phyloP scores from a whole-genome alignment of 2,888 invertebrate genomes.

The Anticlea derivata region DNA sequence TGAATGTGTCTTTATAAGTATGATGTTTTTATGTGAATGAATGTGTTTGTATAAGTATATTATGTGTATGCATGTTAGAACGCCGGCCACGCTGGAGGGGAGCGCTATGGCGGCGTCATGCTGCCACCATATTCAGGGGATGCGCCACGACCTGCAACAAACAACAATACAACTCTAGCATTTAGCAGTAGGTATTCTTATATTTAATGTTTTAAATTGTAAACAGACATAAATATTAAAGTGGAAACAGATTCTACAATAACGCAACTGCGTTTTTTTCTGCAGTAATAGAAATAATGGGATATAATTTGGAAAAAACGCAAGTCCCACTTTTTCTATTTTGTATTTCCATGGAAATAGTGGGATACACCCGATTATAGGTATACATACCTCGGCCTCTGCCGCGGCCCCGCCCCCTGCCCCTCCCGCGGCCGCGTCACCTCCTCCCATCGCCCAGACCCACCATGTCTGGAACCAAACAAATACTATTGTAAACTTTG shows the following conservation, averaged over 20 bases:
- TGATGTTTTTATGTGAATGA: conserved; percentile 6
- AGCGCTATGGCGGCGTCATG: conserved; percentile 79
- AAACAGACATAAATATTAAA: too few relatives aligned
- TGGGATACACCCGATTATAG: too few relatives aligned
- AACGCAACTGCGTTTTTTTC: too few relatives aligned
- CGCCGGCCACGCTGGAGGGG: conserved; percentile 61
- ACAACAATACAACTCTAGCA: not conserved
- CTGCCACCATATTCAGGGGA: conserved; percentile 83
- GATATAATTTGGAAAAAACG: too few relatives aligned
- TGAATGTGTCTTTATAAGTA: conserved; percentile 10
- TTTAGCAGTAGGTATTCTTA: too few relatives aligned
- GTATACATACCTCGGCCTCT: conserved; percentile 86
- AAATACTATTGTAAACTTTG: too few relatives aligned
- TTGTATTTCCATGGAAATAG: too few relatives aligned
- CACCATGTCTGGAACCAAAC: conserved; percentile 74
- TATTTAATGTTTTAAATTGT: too few relatives aligned
- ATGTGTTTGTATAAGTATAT: conserved; percentile 16
- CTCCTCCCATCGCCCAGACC: conserved; percentile 92
- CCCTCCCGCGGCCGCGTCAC: conserved; percentile 95
- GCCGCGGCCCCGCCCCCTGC: conserved; percentile 91
- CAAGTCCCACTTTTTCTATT: too few relatives aligned
- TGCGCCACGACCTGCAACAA: conserved; percentile 75
- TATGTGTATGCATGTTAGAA: conserved; percentile 51
- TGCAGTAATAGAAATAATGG: too few relatives aligned
- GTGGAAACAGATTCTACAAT: too few relatives aligned